Base-by-base conservation (phyloP, 2,113 vertebrate genomes). In the Platichthys flesus region DNA sequence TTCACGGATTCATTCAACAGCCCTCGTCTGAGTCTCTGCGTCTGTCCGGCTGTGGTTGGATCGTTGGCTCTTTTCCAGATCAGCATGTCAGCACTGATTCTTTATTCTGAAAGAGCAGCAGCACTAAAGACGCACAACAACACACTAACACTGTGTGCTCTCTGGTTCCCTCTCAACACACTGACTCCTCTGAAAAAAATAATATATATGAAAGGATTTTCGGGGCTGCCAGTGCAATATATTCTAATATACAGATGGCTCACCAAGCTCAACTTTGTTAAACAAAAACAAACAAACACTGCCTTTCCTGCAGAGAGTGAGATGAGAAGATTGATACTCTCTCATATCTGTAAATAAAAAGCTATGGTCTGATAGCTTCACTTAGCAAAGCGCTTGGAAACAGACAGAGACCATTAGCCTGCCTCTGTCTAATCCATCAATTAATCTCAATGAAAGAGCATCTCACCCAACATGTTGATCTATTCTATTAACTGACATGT, bases 31-130 rank as follows among this genome's bases (percentile, higher is more conserved):
- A 47, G 35, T 74, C 42, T 72, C 56, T 61, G 67, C 71, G 66
- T 77, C 67, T 12, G 71, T 84, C 68, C 61, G 67, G 69, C 68
- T 83, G 73, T 74, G 21, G 66, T 47, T 73, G 77, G 70, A 63
- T 52, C 4, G 9, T 61, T 89, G 79, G 84, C 85, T 77, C 12
- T 56, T 49, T 69, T 90, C 88, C 83, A 83, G 68, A 78, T 76
- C 82, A 59, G 71, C 71, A 67, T 82, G 77, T 85, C 81, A 89
- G 76, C 73, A 52, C 55, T 9, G 9, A 72, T 65, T 85, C 78
- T 85, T 67, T 59, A 63, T 74, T 85, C 74, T 78, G 77, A 76
- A 21, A 66, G 58, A 80, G 61, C 60, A 40, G 70, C 54, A 76
- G 72, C 51, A 37, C 52, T 55, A 7, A 77, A 69, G 55, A 61